A percentile compares a stretch with the other conserved stretches of the same genome.
phyloP scores from a whole-genome alignment of 2,797 vertebrate genomes.

The Hoplostethus mediterraneus region DNA sequence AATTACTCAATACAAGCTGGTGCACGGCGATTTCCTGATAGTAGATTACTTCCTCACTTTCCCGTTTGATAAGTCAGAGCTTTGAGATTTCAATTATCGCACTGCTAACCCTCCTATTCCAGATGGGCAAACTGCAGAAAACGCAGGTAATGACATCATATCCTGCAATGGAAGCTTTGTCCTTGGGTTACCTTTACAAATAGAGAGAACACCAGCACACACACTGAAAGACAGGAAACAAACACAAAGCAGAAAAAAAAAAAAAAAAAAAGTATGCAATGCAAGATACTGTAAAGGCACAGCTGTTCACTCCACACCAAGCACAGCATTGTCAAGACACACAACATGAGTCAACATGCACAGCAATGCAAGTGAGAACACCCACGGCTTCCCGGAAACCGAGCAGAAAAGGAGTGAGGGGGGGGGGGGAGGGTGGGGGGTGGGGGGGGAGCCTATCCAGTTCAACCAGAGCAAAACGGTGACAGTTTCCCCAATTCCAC shows the following conservation, averaged over 20 bases:
- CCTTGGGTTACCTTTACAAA: constrained; percentile 8
- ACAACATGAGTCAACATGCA: constrained; percentile 77
- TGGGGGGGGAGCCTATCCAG: constrained; percentile 36
- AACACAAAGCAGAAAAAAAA: constrained; percentile 4
- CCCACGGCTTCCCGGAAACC: constrained; percentile 67
- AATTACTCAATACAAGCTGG: constrained; percentile 31
- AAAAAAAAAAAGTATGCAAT: constrained; percentile 39
- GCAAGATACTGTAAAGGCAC: constrained; percentile 56
- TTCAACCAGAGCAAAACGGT: constrained; percentile 74
- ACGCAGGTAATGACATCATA: constrained; percentile 54
- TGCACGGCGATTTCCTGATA: constrained; percentile 49
- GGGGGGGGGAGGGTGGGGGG: no score
- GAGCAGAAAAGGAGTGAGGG: constrained; percentile 29
- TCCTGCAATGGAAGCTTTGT: constrained; percentile 48
- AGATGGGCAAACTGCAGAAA: constrained; percentile 36
- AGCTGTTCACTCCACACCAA: constrained; percentile 69
- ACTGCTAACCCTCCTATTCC: constrained; percentile 22
- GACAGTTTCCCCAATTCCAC: constrained; percentile 59
- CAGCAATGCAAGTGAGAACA: constrained; percentile 77
- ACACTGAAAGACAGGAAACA: constrained; percentile 45
- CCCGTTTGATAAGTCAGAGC: constrained; percentile 39
- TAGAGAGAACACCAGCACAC: constrained; percentile 8
- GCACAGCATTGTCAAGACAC: constrained; percentile 62
- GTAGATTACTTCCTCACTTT: constrained; percentile 59
- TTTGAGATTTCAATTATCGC: constrained; percentile 56